phyloP scores from a whole-genome alignment of 2,797 vertebrate genomes.

The Erpetoichthys calabaricus region DNA sequence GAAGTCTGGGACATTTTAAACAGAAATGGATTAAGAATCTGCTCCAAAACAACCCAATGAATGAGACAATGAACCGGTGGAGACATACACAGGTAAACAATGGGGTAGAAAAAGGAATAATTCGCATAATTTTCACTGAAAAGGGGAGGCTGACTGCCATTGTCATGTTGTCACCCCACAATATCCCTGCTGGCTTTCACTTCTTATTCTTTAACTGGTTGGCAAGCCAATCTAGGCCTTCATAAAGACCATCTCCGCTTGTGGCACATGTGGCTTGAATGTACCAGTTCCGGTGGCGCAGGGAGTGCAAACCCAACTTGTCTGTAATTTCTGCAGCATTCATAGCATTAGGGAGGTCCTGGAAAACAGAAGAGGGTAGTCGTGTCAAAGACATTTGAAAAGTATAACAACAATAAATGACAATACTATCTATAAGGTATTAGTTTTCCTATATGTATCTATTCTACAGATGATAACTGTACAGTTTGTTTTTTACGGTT shows the following conservation, averaged over 20 bases:
- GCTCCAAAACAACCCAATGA: not conserved
- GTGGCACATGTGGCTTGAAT: conserved; percentile 95
- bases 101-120: not conserved
- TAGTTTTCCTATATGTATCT: too few relatives aligned
- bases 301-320: conserved; percentile 87
- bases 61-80: not conserved
- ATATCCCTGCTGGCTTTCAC: conserved; percentile 40
- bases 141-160: not conserved
- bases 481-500: too few relatives aligned
- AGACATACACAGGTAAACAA: not conserved
- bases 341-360: conserved; percentile 96
- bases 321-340: conserved; percentile 93
- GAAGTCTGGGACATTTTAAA: too few relatives aligned
- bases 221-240: conserved; percentile 93
- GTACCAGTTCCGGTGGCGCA: conserved; percentile 93
- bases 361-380: conserved; percentile 7
- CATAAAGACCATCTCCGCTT: conserved; percentile 84
- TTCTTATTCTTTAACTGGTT: conserved; percentile 97
- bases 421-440: too few relatives aligned
- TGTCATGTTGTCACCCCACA: conserved; percentile 5
- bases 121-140: not conserved
- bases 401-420: too few relatives aligned
- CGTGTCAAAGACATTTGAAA: too few relatives aligned
- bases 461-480: too few relatives aligned
- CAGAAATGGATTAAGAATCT: too few relatives aligned